These are phyloP conservation scores for Corythornis cristatus DNA, from an alignment of 2,113 vertebrate genomes.

Conservation along the genomic window DNA sequence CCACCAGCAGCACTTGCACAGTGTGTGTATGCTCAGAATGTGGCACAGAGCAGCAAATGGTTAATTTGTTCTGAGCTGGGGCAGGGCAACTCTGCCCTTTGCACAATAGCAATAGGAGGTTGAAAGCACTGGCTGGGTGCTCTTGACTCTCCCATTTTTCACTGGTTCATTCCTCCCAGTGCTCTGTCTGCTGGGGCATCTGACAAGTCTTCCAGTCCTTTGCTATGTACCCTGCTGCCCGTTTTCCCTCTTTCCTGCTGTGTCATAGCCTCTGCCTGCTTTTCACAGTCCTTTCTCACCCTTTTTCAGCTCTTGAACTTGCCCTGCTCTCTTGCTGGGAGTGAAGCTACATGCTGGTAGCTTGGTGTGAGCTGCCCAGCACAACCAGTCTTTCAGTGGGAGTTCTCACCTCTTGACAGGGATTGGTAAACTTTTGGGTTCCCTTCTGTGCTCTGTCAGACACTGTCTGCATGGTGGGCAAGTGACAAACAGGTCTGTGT, in stretches of 20 bases:
- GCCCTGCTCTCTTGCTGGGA: background rate
- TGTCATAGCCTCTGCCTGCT: background rate
- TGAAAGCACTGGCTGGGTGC: background rate
- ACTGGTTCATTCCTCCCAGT: accelerated
- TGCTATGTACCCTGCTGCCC: background rate
- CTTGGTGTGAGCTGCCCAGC: background rate
- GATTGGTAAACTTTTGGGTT: background rate
- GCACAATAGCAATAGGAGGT: accelerated
- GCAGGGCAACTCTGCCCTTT: background rate
- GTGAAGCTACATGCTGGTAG: background rate
- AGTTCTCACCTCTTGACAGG: background rate
- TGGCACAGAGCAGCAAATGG: background rate
- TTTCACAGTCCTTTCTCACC: background rate
- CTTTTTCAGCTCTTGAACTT: background rate
- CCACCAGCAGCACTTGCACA: background rate
- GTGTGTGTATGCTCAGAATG: accelerated
- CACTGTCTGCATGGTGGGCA: background rate
- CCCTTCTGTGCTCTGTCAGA: background rate
- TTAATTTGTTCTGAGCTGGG: background rate
- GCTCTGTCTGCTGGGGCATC: background rate
- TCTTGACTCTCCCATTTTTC: background rate
- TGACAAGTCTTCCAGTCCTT: background rate
- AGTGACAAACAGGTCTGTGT: background rate
- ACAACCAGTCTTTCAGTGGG: background rate
- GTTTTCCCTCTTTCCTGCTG: background rate